phyloP scores from a whole-genome alignment of 1,140 invertebrate genomes.

The Capitella teleta region DNA sequence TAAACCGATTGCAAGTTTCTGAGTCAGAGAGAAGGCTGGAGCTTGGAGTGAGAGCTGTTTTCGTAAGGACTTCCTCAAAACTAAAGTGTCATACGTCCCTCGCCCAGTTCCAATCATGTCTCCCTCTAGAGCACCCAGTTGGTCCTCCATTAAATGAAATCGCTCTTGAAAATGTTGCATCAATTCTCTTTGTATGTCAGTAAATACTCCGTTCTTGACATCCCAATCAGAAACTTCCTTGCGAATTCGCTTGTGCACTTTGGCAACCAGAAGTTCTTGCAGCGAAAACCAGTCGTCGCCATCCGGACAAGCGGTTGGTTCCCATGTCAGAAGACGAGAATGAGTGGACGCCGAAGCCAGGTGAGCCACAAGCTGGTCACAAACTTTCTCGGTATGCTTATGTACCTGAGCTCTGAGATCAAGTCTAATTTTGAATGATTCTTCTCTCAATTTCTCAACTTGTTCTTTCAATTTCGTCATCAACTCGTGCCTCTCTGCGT shows the following conservation, averaged over 20 bases:
- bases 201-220: conserved; percentile 14
- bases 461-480: conserved; percentile 10
- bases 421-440: not conserved
- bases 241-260: not conserved
- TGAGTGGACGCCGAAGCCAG: not conserved
- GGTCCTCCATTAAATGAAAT: conserved; percentile 24
- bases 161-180: conserved; percentile 21
- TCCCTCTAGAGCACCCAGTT: conserved; percentile 14
- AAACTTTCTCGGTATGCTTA: not conserved
- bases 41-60: not conserved
- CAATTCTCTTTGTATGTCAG: conserved; percentile 17
- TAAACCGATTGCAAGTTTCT: not conserved
- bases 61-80: not conserved
- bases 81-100: not conserved
- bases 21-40: not conserved
- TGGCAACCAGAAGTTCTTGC: not conserved
- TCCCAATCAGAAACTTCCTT: conserved; percentile 23
- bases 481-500: conserved; percentile 12
- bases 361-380: conserved; percentile 1
- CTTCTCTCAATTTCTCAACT: not conserved
- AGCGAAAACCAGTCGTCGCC: not conserved
- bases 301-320: not conserved
- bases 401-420: not conserved
- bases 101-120: not conserved
- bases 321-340: not conserved